These are phyloP conservation scores for Pentamera pediparva DNA, from an alignment of 53 echinoderm and acorn worm species.

Conservation along the genomic window DNA sequence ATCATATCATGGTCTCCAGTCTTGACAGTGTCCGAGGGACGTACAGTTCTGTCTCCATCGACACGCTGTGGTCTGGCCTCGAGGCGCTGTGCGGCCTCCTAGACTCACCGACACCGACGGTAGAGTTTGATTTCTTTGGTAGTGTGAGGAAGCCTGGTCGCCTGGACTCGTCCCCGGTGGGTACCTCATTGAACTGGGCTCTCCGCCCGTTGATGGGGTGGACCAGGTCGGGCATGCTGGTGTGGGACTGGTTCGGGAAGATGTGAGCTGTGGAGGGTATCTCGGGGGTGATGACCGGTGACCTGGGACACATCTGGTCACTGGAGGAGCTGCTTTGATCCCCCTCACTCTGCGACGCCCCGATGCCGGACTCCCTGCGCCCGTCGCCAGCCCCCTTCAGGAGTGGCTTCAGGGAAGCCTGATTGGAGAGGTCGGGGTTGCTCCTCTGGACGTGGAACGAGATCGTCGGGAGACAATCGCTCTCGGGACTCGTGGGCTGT, in stretches of 20 bases:
- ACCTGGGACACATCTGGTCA: slow-evolving; percentile 45
- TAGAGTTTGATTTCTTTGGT: slow-evolving; percentile 18
- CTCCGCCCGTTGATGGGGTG: slow-evolving; percentile 19
- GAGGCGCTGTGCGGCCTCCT: background rate
- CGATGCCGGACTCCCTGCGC: slow-evolving; percentile 46
- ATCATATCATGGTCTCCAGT: slow-evolving; percentile 18
- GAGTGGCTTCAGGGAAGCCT: background rate
- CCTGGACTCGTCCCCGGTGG: background rate
- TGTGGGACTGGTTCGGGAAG: slow-evolving; percentile 38
- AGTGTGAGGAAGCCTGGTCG: background rate
- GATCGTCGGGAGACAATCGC: slow-evolving; percentile 15
- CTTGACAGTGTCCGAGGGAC: slow-evolving; percentile 18
- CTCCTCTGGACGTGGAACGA: slow-evolving; percentile 19
- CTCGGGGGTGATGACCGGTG: slow-evolving; percentile 39
- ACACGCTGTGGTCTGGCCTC: background rate
- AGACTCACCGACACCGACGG: slow-evolving; percentile 10
- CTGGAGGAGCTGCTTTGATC: slow-evolving; percentile 28
- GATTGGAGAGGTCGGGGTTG: slow-evolving; percentile 1
- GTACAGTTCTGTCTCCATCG: slow-evolving; percentile 8
- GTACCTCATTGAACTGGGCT: slow-evolving; percentile 15
- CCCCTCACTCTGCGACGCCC: slow-evolving; percentile 38
- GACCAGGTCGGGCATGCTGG: slow-evolving; percentile 50
- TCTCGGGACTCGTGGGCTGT: background rate
- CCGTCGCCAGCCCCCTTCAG: slow-evolving; percentile 10
- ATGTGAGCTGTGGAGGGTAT: slow-evolving; percentile 37